Evolutionary conservation across 1,140 invertebrate species (phyloP), one percentile per base, ranked within the genome.

Genomic region (Hyles euphorbiae): DNA sequence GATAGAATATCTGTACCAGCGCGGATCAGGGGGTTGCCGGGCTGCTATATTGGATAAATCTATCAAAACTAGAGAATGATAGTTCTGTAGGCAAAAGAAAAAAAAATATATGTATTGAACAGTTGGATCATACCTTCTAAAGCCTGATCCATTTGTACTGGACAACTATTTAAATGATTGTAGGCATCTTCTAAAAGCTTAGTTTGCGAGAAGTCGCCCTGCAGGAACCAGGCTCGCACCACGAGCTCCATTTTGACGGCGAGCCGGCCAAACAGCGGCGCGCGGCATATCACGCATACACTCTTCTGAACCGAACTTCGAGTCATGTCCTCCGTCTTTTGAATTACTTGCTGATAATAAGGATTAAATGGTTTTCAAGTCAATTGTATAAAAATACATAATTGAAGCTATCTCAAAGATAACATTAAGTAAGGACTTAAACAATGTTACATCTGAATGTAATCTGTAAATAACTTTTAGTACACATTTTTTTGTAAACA

Each of bases 311-410:
- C 89, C 56, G 89, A 90, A 73, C 96, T 97, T 70, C 98, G 91
- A 1, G 98, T 99, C 74, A 99, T 96, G 81, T 99, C 98, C n/a
- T 96, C 95, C n/a, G 97, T 97, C 66, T 94, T 95, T 83, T 97
- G 97, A 73, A 96, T 93, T 34, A 99, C 90, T 92, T 97, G 95
- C 96, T 98, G 77, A 73, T 66, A 55, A 55, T 5, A 55, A 48
- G 2, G 5, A 33, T 5, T 9, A 52, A 7, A 34, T 52, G 9
- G 32, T 50, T 50, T 22, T 22, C 22, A 22, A 22, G 22, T 22
- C 22, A 22, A 22, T 22, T 22, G 22, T 22, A 22, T 22, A 22
- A 22, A 22, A 22, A 22, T 22, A 22, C 22, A 22, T 22, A 22
- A 22, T 0, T 22, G 22, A 22, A 1, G 22, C 22, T 22, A 22